Conservation (phyloP, 2,888 invertebrate species). For the Laspeyria flexula region DNA sequence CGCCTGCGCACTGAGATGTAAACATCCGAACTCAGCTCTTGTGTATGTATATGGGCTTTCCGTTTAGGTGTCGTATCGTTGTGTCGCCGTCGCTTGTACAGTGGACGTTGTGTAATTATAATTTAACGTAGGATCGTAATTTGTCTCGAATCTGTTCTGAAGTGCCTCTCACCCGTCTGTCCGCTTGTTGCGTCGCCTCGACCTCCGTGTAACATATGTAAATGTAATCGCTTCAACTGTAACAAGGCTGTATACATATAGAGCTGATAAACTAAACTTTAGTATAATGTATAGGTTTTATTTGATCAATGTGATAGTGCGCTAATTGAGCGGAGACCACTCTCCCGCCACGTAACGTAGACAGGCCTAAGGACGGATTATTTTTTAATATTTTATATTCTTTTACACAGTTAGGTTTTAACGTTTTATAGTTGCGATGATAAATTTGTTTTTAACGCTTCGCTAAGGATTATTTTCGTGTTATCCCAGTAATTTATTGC, state of each 20-base stretch:
- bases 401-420: slow-evolving; percentile 67
- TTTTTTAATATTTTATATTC: slow-evolving; percentile 70
- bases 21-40: slow-evolving; percentile 56
- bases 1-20: slow-evolving; percentile 63
- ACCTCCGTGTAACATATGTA: slow-evolving; percentile 79
- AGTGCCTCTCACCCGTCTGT: slow-evolving; percentile 81
- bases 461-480: slow-evolving; percentile 76
- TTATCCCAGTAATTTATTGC: slow-evolving; percentile 85
- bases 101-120: slow-evolving; percentile 58
- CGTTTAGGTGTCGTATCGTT: slow-evolving; percentile 52
- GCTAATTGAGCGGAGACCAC: slow-evolving; percentile 32
- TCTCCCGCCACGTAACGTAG: slow-evolving; percentile 24
- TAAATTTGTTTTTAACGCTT: slow-evolving; percentile 70
- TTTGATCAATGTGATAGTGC: slow-evolving; percentile 66
- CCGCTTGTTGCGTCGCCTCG: slow-evolving; percentile 60
- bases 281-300: slow-evolving; percentile 65
- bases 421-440: slow-evolving; percentile 60
- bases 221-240: slow-evolving; percentile 70
- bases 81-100: slow-evolving; percentile 54
- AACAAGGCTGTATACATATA: slow-evolving; percentile 76
- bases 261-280: slow-evolving; percentile 59
- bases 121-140: slow-evolving; percentile 61
- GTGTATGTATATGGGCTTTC: slow-evolving; percentile 75
- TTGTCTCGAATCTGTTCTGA: slow-evolving; percentile 71
- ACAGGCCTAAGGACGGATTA: slow-evolving; percentile 64